Base-by-base conservation (phyloP, 2,113 vertebrate species). In the Gymnocephalus cernua region DNA sequence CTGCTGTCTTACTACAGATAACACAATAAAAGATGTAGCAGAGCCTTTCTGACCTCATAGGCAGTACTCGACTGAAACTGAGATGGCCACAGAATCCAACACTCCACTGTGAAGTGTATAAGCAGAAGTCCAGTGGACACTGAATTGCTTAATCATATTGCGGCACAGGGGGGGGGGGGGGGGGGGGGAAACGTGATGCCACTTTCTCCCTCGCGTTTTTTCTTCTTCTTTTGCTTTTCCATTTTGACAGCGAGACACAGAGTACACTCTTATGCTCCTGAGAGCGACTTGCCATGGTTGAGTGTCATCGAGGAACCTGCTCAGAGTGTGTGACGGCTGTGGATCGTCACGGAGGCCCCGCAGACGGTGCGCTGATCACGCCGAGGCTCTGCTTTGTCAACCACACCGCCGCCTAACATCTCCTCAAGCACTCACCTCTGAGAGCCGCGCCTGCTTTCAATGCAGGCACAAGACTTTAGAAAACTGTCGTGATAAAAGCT, bases 401-500 rank as follows among this genome's bases (percentile, higher is more conserved):
- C 85, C 79, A 77, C 70, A 38, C 68, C 54, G 29, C 25, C 48
- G 21, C 58, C 80, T 47, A 53, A 77, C 57, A 65, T 51, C 73
- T 70, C 59, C 75, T 74, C 29, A 8, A 45, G 63, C 82, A 57
- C 88, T 77, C 77, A 70, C 76, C 84, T 89, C 53, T 19, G 65
- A 74, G 65, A 79, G 68, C 25, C 1, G 1, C 3, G 15, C 66
- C 66, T 51, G 35, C 68, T 41, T 76, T 82, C 67, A 74, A 2
- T 19, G 48, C 61, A 0, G 9, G 54, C 16, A 15, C 27, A 44
- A 69, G 57, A 76, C 70, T 47, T 29, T 32, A 75, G 68, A 79
- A 74, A 19, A 32, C 65, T 25, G 45, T 53, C 71, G 44, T 2
- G 61, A 85, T 93, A 93, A 95, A 95, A 93, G 92, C 90, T 89